Conservation (phyloP, 1,140 invertebrate genomes). For the Capitella teleta region DNA sequence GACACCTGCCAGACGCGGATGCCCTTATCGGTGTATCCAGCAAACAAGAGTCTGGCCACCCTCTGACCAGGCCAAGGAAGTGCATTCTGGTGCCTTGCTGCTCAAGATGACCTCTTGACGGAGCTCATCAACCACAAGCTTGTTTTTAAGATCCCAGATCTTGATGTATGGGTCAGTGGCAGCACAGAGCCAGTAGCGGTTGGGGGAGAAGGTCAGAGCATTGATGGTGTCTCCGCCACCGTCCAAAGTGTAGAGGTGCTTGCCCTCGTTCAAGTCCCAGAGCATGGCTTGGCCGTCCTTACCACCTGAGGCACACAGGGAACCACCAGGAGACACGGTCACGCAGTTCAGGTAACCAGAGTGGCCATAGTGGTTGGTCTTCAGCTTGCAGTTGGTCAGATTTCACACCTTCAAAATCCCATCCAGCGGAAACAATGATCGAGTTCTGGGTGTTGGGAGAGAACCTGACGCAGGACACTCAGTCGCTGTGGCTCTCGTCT, state of each 20-base stretch:
- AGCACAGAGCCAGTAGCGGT: slow-evolving; percentile 99
- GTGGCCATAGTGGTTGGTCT: slow-evolving; percentile 97
- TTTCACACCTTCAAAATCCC: slow-evolving; percentile 99
- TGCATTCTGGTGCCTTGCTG: slow-evolving; percentile 89
- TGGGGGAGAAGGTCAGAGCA: slow-evolving; percentile 96
- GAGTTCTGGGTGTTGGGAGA: slow-evolving; percentile 96
- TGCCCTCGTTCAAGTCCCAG: slow-evolving; percentile 99
- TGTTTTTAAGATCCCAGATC: slow-evolving; percentile 99
- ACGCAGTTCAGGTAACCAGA: slow-evolving; percentile 96
- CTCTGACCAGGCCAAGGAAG: slow-evolving; percentile 96
- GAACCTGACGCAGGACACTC: slow-evolving; percentile 98
- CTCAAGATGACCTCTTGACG: slow-evolving; percentile 74
- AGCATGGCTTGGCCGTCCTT: slow-evolving; percentile 97
- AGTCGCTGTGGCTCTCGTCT: slow-evolving; percentile 95
- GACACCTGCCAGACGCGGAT: slow-evolving; percentile 93
- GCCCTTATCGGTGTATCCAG: slow-evolving; percentile 95
- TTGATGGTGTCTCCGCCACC: slow-evolving; percentile 93
- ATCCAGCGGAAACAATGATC: slow-evolving; percentile 97
- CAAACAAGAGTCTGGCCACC: slow-evolving; percentile 98
- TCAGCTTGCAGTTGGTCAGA: slow-evolving; percentile 94
- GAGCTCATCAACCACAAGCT: slow-evolving; percentile 97
- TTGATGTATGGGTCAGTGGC: slow-evolving; percentile 98
- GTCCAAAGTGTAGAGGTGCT: slow-evolving; percentile 96
- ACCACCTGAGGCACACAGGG: slow-evolving; percentile 96
- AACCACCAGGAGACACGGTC: slow-evolving; percentile 98